A percentile compares a stretch with the other conserved stretches of the same genome.
phyloP scores from a whole-genome alignment of 92 coral and sea anemone species.

The Umimayanthus kanabou region DNA sequence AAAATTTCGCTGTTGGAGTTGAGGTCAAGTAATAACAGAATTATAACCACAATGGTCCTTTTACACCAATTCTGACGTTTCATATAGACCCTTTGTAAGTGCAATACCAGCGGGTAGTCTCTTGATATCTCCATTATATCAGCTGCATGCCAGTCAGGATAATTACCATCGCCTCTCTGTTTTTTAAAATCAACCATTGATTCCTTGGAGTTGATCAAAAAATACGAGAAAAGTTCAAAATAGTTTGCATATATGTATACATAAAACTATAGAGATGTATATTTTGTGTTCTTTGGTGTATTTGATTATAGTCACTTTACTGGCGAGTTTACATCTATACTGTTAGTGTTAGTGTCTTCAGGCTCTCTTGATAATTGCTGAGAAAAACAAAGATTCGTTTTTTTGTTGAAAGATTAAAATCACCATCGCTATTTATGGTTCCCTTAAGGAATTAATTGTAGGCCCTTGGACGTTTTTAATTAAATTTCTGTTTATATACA shows the following conservation, averaged over 20 bases:
- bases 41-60: background rate
- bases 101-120: background rate
- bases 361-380: background rate
- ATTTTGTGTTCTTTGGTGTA: background rate
- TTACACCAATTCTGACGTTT: background rate
- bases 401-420: background rate
- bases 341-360: background rate
- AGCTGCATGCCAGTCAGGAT: background rate
- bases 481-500: background rate
- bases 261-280: background rate
- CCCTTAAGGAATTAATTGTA: background rate
- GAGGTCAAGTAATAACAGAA: conserved; percentile 21
- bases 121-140: background rate
- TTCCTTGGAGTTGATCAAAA: background rate
- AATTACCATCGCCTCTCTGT: background rate
- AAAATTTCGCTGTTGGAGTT: background rate
- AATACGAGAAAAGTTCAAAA: background rate
- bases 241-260: background rate
- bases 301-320: too few species aligned
- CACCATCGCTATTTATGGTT: background rate
- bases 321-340: background rate
- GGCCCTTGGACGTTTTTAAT: background rate
- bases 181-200: background rate
- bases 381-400: background rate
- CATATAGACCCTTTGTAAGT: background rate